Evolutionary conservation across 2,888 invertebrate species (phyloP), one percentile per base, ranked within the genome.

Genomic region (Lycia hirtaria): DNA sequence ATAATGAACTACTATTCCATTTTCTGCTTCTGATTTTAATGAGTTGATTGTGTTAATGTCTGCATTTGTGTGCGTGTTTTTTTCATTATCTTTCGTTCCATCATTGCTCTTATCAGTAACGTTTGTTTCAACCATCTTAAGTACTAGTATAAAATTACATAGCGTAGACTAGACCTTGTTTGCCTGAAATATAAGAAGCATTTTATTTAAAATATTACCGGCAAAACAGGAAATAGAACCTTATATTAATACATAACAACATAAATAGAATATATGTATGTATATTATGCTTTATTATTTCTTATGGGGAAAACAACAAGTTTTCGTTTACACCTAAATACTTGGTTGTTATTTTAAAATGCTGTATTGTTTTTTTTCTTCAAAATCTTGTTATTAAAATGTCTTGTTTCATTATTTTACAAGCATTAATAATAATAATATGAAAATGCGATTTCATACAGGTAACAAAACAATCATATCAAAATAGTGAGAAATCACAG

Each of bases 21-120:
- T 50, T 6, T 56, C 51, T n/a, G 61, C 52, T 75, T 84, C 79
- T 76, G 83, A 84, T 75, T 88, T 88, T 2, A 85, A 61, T 0
- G 87, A 81, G 64, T 86, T 89, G 14, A 88, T 79, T 85, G 81
- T 87, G 76, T 87, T 80, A 9, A 85, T 71, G 60, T 89, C 85
- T 56, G 75, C 69, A 51, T 74, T 72, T 51, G 67, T 67, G 14
- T 71, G 60, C 24, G 55, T 43, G 41, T 5, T 38, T 40, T 69
- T 47, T 22, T 64, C 56, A 45, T 72, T 67, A 22, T 55, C 66
- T 22, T 62, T 43, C 19, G 53, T 38, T 38, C 38, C 64, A 45
- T 65, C 64, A 22, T 64, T 65, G 17, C 54, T 49, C 44, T 64
- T 61, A 43, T 67, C 65, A 40, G 22, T 33, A 41, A 65, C 62